Evolutionary conservation across 2,797 vertebrate genomes (phyloP), one percentile per base, ranked within the genome.

Genomic region (Ptychobarbus kaznakovi): DNA sequence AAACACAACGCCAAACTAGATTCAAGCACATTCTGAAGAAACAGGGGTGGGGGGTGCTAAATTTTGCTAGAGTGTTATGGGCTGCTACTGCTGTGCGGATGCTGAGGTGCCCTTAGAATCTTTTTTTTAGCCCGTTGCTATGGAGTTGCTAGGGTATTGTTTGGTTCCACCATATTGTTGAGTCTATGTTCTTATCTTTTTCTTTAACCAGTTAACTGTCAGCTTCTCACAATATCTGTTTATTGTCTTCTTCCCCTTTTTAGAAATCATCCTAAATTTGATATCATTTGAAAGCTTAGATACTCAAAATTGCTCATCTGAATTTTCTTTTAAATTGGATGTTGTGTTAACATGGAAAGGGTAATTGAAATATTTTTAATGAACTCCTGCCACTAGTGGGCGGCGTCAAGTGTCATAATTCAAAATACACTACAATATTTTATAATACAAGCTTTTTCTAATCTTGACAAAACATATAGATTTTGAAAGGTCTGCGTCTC

Each of bases 1-100:
- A 91, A 93, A 90, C 61, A 70, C 28, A 84, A 40, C 5, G 11
- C 4, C 10, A 70, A 70, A 77, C 13, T 18, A 69, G 6, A 28
- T 68, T 38, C 16, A n/a, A 28, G 82, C 35, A 32, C 32, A 28
- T 16, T 65, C 2, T 65, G 63, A 8, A 32, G 63, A 16, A 65
- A 65, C 63, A 65, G 28, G 28, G 13, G 13, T 1, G 1, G 2
- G n/a, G n/a, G n/a, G n/a, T n/a, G n/a, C n/a, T n/a, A n/a, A n/a
- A n/a, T n/a, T n/a, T n/a, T 32, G 63, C 63, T 65, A 13, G 13
- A 16, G 28, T 16, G 28, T 13, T 28, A 6, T 61, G 58, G 10
- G 3, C 12, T 61, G n/a, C 58, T 61, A 61, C 4, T 25, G n/a
- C 58, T 61, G 12, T 63, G 61, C 5, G 25, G 6, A 16, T 65